Percentiles rank a stretch among this genome's conserved stretches.
Conservation (phyloP, 2,888 invertebrate genomes). For the Chrysolina oricalcia region DNA sequence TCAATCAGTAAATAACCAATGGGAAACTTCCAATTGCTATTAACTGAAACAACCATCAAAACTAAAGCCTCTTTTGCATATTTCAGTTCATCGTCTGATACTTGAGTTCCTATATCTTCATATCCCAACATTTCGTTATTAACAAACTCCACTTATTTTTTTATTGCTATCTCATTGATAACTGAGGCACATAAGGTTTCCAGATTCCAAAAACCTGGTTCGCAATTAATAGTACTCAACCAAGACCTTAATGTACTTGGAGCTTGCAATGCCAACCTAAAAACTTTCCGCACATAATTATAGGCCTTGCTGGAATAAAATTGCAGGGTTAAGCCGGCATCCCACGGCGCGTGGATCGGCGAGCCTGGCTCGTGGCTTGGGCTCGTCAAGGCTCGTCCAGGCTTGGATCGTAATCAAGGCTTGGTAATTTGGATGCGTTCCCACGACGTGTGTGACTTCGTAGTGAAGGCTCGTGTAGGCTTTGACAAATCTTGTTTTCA, state of each 20-base stretch:
- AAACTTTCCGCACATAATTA: conserved; percentile 44
- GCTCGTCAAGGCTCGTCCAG: too few species aligned
- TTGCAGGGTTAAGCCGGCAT: conserved; percentile 52
- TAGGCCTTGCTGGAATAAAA: conserved; percentile 52
- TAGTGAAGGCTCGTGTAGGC: too few species aligned
- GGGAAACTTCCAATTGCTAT: conserved; percentile 56
- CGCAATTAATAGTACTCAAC: conserved; percentile 48
- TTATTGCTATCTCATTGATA: conserved; percentile 59
- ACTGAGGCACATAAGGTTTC: conserved; percentile 53
- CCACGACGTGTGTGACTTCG: too few species aligned
- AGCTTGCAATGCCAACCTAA: conserved; percentile 47
- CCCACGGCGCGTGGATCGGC: too few species aligned
- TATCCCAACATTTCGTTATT: conserved; percentile 47
- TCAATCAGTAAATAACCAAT: conserved; percentile 57
- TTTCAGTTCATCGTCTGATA: conserved; percentile 55
- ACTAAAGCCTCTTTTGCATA: conserved; percentile 55
- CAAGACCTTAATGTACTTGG: conserved; percentile 51
- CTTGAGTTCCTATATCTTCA: conserved; percentile 48
- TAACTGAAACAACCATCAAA: conserved; percentile 50
- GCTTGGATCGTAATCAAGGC: too few species aligned
- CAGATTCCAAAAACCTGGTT: conserved; percentile 51
- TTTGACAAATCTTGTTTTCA: too few species aligned
- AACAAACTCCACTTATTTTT: conserved; percentile 50
- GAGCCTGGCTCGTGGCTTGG: too few species aligned
- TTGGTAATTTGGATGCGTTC: too few species aligned